phyloP scores from a whole-genome alignment of 2,888 invertebrate species.

The Pyrochroa serraticornis region DNA sequence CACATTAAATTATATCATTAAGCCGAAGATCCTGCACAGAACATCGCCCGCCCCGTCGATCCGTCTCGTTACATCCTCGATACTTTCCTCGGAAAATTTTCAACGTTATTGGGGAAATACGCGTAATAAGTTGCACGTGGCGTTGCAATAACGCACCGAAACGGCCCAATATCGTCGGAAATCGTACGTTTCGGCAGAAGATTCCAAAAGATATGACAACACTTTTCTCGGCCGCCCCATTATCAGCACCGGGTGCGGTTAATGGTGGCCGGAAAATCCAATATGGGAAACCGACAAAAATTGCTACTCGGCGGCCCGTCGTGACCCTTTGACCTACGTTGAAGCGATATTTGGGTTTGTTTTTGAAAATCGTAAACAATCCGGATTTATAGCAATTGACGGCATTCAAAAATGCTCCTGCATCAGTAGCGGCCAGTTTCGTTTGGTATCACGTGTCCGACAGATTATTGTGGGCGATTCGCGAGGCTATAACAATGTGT shows the following conservation, averaged over 20 bases:
- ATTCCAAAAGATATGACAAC: conserved; percentile 27
- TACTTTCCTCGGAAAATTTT: not conserved
- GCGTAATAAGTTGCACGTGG: conserved; percentile 27
- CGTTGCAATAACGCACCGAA: conserved; percentile 20
- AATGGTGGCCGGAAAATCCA: conserved; percentile 27
- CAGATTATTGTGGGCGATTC: conserved; percentile 25
- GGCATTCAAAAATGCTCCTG: conserved; percentile 18
- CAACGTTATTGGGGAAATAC: conserved; percentile 4
- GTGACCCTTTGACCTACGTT: no score
- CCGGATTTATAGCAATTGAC: not conserved
- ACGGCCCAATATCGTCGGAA: conserved; percentile 12
- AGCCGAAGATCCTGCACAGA: conserved; percentile 21
- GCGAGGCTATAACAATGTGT: conserved; percentile 25
- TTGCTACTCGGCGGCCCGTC: no score
- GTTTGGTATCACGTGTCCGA: conserved; percentile 19
- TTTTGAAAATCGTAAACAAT: no score
- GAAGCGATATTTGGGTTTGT: no score
- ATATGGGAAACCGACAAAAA: conserved; percentile 7
- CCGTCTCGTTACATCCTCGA: not conserved
- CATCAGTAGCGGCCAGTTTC: conserved; percentile 5
- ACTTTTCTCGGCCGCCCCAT: conserved; percentile 16
- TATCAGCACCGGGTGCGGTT: conserved; percentile 22
- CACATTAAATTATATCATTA: conserved; percentile 55
- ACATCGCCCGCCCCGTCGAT: not conserved
- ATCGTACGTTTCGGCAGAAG: conserved; percentile 4